Base-by-base conservation (phyloP, 1,140 invertebrate genomes). In the Sitophilus oryzae region DNA sequence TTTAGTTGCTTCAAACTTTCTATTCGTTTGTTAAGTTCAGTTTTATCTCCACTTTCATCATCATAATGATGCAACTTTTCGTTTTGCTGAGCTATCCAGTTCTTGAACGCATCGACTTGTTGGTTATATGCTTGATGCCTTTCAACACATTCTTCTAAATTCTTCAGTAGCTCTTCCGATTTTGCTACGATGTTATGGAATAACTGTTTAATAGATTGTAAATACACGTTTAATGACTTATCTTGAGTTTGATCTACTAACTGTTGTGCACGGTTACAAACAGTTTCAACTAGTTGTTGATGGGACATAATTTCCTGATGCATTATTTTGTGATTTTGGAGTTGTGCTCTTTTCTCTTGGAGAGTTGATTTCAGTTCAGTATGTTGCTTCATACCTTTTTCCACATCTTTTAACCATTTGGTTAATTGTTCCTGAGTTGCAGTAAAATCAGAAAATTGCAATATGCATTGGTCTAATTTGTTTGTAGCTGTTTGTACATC, bases 281-380 rank as follows among this genome's bases (percentile, higher is more conserved):
- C 89, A 50, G 86, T 84, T 66, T 95, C 90, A 0, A 97, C 87
- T 0, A 96, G 71, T 43, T 84, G 80, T 69, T 93, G 89, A 75
- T 96, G 91, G 0, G 89, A 91, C 74, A 90, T 84, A 41, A 98
- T 95, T 74, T 96, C 93, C 73, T 96, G 92, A 66, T 96, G 91
- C 72, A 95, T 87, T 25, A 96, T 86, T 72, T 91, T 91, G 67
- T 96, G 93, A 66, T 93, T 94, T 69, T 96, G 92, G 11, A 96
- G 71, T 69, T 96, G 93, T 0, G 91, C 92, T 58, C 89, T 83
- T 73, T 96, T 97, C 68, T 96, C 93, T 74, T 94, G 93, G 16
- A 97, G 72, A 0, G 91, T 91, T 0, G 86, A 84, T 71, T 95
- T 94, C 1, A 91, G 74, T 71, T 96, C 91, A 0, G 88, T 93